Evolutionary conservation across 2,797 vertebrate genomes (phyloP), one percentile per base, ranked within the genome.

Genomic region (Tapera naevia): DNA sequence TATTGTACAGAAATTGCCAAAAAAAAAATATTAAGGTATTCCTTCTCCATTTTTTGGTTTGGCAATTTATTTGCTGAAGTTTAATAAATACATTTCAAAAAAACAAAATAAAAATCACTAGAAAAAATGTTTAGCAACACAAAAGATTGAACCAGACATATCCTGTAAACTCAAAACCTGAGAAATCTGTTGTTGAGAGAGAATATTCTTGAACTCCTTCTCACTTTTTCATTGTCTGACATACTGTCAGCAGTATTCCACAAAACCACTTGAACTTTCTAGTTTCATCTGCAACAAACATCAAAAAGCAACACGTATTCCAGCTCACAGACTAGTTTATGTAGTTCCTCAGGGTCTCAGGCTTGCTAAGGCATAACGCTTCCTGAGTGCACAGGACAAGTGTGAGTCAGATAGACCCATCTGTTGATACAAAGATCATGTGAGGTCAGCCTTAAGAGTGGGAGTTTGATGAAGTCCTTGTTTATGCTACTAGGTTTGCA

Each of bases 401-500:
- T 24, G 82, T 90, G 95, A 94, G 83, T 91, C 93, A 94, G 54
- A 93, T 25, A 86, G 50, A 88, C n/a, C 39, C 2, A 0, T 75
- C 70, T 94, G 84, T 45, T 94, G 81, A 79, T 81, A 54, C n/a
- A 81, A 69, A 89, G 94, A 91, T 84, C 89, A 57, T 87, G 51
- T 90, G 70, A 95, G 94, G 94, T 95, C 89, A 92, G 54, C 66
- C 60, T 69, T 32, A 43, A 72, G 41, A 90, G 83, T 53, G 88
- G 66, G 66, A 90, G 48, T 80, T 80, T 86, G 88, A 88, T 88
- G 41, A 81, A 88, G 21, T 75, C 86, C 39, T 81, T 95, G 62
- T 93, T 94, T 89, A 78, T 83, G 33, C 9, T 91, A 51, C 62
- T 45, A 60, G 54, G 46, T 88, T 96, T 94, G 56, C 70, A 89